Evolutionary conservation across 1,140 invertebrate species (phyloP), one percentile per base, ranked within the genome.

Genomic region (Druon quercuslanigerum): DNA sequence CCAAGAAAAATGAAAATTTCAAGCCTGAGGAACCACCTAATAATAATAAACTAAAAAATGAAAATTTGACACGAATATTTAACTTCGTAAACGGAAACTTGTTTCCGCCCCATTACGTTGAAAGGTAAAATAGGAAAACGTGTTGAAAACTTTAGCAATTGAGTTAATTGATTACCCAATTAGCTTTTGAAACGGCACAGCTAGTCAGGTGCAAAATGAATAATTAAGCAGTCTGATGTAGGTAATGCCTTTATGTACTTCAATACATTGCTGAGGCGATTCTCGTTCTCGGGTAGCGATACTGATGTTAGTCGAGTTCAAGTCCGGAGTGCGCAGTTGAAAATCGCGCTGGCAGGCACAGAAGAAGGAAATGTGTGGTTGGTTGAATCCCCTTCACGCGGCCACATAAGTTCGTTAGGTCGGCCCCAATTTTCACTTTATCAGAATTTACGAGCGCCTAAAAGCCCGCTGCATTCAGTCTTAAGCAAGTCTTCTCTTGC

Each of bases 361-460:
- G 79, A 77, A 82, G 80, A 82, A 83, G 84, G 80, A 87, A 85
- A 84, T 84, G 85, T 84, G 84, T 82, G 85, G 78, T 80, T 73
- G 75, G 78, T 74, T 71, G 78, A 78, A 81, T 82, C 75, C 79
- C 79, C 82, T 81, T 81, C 82, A 82, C 84, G 83, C 84, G 82
- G 82, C 82, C 82, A 86, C 84, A 86, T 87, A 86, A 87, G 86
- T 87, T 87, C 84, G 86, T 87, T 87, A 87, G 83, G 83, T 84
- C 83, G 84, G 83, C 84, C 82, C 84, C 84, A 87, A 87, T 87
- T 87, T 87, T 80, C 83, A 81, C 85, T 83, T 87, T 85, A 87
- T 82, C 82, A 87, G 81, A 87, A 87, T 87, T 87, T 87, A 87
- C 84, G 85, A 85, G 81, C 83, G 51, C 75, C 84, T 87, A 87